phyloP scores from a whole-genome alignment of 2,797 vertebrate species.

The Spinus pinus region DNA sequence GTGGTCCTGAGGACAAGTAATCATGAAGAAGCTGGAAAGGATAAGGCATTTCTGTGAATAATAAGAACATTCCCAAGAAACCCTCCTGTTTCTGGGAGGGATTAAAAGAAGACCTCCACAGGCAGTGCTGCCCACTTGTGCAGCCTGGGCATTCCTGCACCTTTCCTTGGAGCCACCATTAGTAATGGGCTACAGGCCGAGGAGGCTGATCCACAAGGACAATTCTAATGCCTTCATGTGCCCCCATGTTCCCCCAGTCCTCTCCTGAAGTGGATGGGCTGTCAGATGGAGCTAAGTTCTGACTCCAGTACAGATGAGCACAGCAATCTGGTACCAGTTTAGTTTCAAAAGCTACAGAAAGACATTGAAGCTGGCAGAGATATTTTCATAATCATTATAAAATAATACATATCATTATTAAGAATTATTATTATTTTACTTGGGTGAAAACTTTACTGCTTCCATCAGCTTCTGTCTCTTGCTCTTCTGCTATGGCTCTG shows the following conservation, averaged over 20 bases:
- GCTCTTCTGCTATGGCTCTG: background rate
- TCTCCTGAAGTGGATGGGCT: background rate
- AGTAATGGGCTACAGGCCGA: accelerated
- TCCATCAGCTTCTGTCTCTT: background rate
- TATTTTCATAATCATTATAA: background rate
- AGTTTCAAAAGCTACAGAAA: background rate
- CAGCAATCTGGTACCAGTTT: background rate
- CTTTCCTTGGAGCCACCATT: background rate
- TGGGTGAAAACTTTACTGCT: background rate
- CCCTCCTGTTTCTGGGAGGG: background rate
- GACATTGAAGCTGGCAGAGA: background rate
- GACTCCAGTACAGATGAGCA: background rate
- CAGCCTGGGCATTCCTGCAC: background rate
- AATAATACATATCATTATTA: background rate
- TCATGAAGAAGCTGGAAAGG: background rate
- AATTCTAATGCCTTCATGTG: background rate
- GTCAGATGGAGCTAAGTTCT: background rate
- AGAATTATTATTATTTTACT: background rate
- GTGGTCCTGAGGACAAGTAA: background rate
- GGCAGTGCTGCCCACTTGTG: background rate
- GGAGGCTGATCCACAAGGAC: background rate
- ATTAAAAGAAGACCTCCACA: background rate
- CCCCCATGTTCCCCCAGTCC: background rate
- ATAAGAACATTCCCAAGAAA: background rate
- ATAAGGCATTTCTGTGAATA: background rate